Evolutionary conservation across 2,888 invertebrate species (phyloP).

Genomic region (Lamellibrachia satsuma): DNA sequence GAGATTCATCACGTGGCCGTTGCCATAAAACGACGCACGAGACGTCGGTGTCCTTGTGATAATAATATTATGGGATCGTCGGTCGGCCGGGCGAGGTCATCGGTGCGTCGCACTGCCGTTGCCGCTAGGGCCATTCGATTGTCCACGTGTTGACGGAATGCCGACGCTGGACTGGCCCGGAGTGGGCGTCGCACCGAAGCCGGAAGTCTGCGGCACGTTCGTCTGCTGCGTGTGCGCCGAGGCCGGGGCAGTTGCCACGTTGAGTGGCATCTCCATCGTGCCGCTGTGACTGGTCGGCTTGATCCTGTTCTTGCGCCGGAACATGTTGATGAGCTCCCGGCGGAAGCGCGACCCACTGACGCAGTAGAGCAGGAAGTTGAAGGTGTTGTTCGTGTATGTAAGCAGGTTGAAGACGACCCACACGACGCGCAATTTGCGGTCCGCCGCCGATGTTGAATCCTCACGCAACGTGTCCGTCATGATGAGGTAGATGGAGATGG

Average conservation of each 20-base stretch:
- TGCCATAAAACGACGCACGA: not conserved
- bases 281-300: not conserved
- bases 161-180: not conserved
- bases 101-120: not conserved
- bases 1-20: not conserved
- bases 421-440: not conserved
- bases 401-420: constrained; percentile 32
- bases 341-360: constrained; percentile 35
- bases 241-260: not conserved
- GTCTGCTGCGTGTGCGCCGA: not conserved
- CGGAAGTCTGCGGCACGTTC: not conserved
- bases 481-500: constrained; percentile 32
- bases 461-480: not conserved
- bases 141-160: not conserved
- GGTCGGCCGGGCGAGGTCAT: not conserved
- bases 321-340: constrained; percentile 25
- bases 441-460: not conserved
- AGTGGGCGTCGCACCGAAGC: not conserved
- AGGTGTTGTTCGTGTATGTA: constrained; percentile 35
- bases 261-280: not conserved
- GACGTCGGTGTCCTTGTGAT: not conserved
- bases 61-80: not conserved
- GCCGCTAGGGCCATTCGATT: not conserved
- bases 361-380: constrained; percentile 38
- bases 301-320: constrained; percentile 13